Evolutionary conservation across 2,113 vertebrate genomes (phyloP).

Genomic region (Thalassarche chlororhynchos): DNA sequence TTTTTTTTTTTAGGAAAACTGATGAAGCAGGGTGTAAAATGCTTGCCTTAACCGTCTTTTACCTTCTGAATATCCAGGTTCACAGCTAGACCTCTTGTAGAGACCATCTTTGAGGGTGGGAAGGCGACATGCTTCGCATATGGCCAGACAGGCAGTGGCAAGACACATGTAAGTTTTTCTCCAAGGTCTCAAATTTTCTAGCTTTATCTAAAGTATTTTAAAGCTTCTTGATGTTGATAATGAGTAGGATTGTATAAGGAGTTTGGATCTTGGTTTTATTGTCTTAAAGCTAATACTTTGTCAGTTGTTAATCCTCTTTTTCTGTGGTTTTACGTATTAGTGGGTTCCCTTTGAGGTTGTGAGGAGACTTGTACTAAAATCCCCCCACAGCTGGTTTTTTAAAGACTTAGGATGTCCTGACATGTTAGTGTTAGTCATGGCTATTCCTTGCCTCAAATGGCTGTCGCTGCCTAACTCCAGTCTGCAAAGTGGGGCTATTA

Average conservation of each 20-base stretch:
- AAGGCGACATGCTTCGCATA: constrained; percentile 97
- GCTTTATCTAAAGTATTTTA: background rate
- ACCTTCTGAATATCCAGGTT: constrained; percentile 76
- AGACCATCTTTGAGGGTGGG: constrained; percentile 91
- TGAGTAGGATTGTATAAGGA: background rate
- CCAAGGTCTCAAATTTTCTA: background rate
- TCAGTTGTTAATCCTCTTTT: background rate
- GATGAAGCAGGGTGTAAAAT: background rate
- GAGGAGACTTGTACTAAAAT: background rate
- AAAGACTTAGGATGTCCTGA: background rate
- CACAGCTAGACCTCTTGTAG: constrained; percentile 91
- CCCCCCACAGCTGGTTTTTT: background rate
- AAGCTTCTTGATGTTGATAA: background rate
- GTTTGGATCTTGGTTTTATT: background rate
- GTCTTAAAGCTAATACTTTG: background rate
- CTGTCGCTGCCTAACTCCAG: background rate
- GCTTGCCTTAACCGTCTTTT: background rate
- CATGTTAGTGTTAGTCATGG: background rate
- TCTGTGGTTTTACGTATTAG: background rate
- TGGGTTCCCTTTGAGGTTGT: background rate
- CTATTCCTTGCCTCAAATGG: background rate
- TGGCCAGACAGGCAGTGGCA: constrained; percentile 97
- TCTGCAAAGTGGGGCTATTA: background rate
- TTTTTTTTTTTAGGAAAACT: background rate
- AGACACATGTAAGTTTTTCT: constrained; percentile 89